Evolutionary conservation across 2,888 invertebrate species (phyloP), one percentile per base, ranked within the genome.

Genomic region (Scaptomyza caliginosa): DNA sequence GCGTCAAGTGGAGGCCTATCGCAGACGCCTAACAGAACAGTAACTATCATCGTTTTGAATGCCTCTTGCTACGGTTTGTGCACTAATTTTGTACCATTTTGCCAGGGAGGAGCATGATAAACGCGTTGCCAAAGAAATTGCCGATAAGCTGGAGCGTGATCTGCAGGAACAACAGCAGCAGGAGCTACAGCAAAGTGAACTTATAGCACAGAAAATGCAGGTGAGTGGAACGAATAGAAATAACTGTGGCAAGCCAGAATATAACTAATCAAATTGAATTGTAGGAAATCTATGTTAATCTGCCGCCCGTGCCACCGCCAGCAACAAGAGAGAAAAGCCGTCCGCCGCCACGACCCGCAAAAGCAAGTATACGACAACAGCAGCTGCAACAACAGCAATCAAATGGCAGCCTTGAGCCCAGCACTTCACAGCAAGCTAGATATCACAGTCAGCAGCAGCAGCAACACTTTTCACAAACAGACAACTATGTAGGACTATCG

Each of bases 71-170:
- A 13, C 7, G 3, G 4, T 16, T 39, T 45, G 7, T 3, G 5
- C 3, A 17, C 28, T 50, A 42, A 40, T 34, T 30, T 13, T 17
- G 3, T 28, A 7, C 0, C 6, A 1, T 6, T 28, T 2, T 11
- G 28, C 38, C 77, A 94, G 94, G 86, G 95, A 95, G 90, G 94
- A 94, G 81, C 92, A 93, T 68, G 95, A 96, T 89, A 94, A 94
- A 46, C 90, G 92, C 69, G 91, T 95, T 30, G 95, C 95, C 26
- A 93, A 93, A 82, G 93, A 94, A 86, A 91, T 95, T 55, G 95
- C 96, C 28, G 93, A 94, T 65, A 93, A 94, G 78, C 89, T 95
- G 39, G 93, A 94, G 83, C 89, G 92, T 45, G 94, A 93, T 73
- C 92, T 93, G 65, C 91, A 92, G 77, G 90, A 93, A 58, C 93